These are phyloP conservation scores for Oceanites oceanicus DNA, from an alignment of 2,113 vertebrate species.

Conservation along the genomic window DNA sequence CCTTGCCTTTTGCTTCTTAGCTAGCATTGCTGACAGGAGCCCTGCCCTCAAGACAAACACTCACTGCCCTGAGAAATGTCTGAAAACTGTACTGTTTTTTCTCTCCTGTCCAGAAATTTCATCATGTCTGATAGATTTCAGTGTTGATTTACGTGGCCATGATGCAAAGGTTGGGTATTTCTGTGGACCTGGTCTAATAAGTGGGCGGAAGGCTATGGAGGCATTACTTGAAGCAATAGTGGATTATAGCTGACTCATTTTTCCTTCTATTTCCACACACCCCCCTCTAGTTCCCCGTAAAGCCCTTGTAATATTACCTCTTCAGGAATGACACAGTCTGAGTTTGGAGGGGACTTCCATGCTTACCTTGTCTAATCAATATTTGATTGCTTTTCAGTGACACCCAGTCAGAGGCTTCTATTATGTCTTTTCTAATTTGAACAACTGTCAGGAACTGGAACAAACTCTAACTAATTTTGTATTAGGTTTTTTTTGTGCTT, in stretches of 20 bases:
- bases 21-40: not conserved
- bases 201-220: not conserved
- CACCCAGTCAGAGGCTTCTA: not conserved
- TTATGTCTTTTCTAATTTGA: not conserved
- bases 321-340: not conserved
- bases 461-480: not conserved
- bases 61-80: not conserved
- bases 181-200: not conserved
- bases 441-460: not conserved
- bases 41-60: not conserved
- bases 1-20: not conserved
- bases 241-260: not conserved
- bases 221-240: not conserved
- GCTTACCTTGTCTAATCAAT: not conserved
- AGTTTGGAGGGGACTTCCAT: not conserved
- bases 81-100: not conserved
- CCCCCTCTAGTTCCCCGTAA: not conserved
- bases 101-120: not conserved
- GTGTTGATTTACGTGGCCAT: not conserved
- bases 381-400: not conserved
- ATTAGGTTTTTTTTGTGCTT: not conserved
- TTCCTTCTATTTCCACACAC: not conserved
- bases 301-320: not conserved
- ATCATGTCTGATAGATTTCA: not conserved
- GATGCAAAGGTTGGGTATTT: not conserved